A percentile compares a stretch with the other conserved stretches of the same genome.
phyloP scores from a whole-genome alignment of 2,888 invertebrate genomes.

The Eilema depressum region DNA sequence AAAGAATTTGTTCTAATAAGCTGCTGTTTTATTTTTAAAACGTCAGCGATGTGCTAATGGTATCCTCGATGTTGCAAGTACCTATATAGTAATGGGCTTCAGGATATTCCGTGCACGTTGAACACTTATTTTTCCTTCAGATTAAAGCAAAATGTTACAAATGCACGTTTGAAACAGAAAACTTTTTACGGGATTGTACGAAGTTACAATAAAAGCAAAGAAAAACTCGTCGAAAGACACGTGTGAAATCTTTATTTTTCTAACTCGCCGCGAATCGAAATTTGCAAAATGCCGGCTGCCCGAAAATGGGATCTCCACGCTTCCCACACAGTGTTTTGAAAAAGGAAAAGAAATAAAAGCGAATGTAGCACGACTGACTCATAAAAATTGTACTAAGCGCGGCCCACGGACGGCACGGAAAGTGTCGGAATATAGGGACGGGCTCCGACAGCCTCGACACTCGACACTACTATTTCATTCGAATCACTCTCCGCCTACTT shows the following conservation, averaged over 20 bases:
- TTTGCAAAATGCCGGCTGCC: constrained; percentile 71
- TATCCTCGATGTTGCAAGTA: background rate
- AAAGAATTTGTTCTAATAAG: background rate
- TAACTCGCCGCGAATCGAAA: constrained; percentile 65
- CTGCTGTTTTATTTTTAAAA: background rate
- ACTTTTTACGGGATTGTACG: constrained; percentile 40
- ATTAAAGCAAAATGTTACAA: background rate
- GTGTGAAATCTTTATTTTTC: constrained; percentile 70
- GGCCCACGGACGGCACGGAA: constrained; percentile 58
- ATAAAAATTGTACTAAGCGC: constrained; percentile 77
- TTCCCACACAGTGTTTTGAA: constrained; percentile 64
- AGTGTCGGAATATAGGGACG: constrained; percentile 63
- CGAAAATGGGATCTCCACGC: constrained; percentile 73
- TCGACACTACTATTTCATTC: constrained; percentile 35
- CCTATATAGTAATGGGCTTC: no score
- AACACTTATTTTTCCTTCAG: background rate
- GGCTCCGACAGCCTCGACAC: constrained; percentile 41
- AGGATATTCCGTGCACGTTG: background rate
- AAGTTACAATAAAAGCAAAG: constrained; percentile 42
- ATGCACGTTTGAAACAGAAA: constrained; percentile 36
- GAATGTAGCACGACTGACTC: constrained; percentile 64
- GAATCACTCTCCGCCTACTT: constrained; percentile 35
- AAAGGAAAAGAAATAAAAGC: constrained; percentile 62
- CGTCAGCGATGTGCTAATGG: background rate
- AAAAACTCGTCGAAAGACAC: constrained; percentile 46